These are phyloP conservation scores for Cephus pulcher DNA, from an alignment of 2,888 invertebrate species.

Conservation along the genomic window DNA sequence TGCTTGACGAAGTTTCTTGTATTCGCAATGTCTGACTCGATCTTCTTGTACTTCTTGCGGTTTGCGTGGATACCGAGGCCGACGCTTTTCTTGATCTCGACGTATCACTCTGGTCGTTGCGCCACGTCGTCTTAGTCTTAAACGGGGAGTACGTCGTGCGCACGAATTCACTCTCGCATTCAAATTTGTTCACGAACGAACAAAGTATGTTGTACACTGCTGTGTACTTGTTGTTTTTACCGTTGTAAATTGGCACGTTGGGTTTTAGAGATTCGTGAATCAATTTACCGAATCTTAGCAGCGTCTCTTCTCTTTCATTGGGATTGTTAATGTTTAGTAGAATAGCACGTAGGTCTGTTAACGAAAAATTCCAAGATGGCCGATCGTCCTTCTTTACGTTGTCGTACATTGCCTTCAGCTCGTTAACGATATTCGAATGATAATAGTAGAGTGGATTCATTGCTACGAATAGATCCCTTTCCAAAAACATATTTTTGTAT, in stretches of 20 bases:
- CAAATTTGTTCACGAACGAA: constrained; percentile 43
- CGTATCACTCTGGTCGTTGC: constrained; percentile 1
- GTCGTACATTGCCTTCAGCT: constrained; percentile 38
- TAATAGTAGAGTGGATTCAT: constrained; percentile 45
- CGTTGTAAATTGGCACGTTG: background rate
- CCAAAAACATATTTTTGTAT: constrained; percentile 39
- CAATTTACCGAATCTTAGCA: constrained; percentile 30
- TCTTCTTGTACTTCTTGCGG: background rate
- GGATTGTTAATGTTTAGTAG: constrained; percentile 33
- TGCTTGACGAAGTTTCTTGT: background rate
- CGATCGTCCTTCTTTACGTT: background rate
- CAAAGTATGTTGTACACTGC: constrained; percentile 40
- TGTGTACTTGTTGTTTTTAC: constrained; percentile 24
- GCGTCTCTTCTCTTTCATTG: constrained; percentile 17
- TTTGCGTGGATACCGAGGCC: background rate
- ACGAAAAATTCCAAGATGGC: constrained; percentile 41
- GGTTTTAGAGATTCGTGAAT: constrained; percentile 34
- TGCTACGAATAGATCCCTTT: constrained; percentile 39
- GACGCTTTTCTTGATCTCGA: constrained; percentile 12
- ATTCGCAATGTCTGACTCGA: background rate
- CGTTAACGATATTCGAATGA: constrained; percentile 26
- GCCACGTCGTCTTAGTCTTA: background rate
- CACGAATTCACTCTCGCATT: constrained; percentile 36
- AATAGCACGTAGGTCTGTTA: constrained; percentile 38
- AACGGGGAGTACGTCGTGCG: constrained; percentile 21